Evolutionary conservation across 2,888 invertebrate species (phyloP), one percentile per base, ranked within the genome.

Genomic region (Buathra laborator): DNA sequence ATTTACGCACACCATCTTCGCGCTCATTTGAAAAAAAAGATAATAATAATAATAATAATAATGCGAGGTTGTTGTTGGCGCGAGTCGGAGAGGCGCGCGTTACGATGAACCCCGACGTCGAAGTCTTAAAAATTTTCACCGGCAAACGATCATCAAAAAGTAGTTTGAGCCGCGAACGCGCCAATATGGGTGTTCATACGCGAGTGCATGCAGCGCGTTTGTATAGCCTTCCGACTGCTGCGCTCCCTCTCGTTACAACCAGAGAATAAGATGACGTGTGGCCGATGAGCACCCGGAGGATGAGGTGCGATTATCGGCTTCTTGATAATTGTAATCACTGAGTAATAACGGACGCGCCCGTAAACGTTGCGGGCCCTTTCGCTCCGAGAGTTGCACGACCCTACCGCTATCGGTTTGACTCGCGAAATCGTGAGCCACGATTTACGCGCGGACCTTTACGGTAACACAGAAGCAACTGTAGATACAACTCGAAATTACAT

Each of bases 251-350:
- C n/a, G 29, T 66, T 72, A 29, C 56, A 67, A 12, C 10, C 10
- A 9, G 56, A 56, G 32, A 62, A 79, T 37, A 29, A 43, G 51
- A 81, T 62, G 70, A 75, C 74, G 76, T 70, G 64, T 70, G 81
- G 68, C 81, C 64, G 37, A 67, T 51, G 70, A 24, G 64, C 29
- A 44, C 48, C 62, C 56, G 72, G 53, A 74, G 66, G 74, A 80
- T 67, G 56, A 29, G 53, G 67, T 66, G 76, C 59, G 59, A 82
- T 82, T 82, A 82, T 82, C 71, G 76, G 70, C 67, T 71, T 76
- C 75, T 53, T 70, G 76, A 82, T 82, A 82, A 82, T 82, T 76
- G 70, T 76, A 82, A 82, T 82, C 75, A 82, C 76, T 48, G 68
- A 70, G 81, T 59, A 81, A 81, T 75, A 75, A 81, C 56, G 72